Conservation (phyloP, 2,797 vertebrate species). For the Taenioides sp. region DNA sequence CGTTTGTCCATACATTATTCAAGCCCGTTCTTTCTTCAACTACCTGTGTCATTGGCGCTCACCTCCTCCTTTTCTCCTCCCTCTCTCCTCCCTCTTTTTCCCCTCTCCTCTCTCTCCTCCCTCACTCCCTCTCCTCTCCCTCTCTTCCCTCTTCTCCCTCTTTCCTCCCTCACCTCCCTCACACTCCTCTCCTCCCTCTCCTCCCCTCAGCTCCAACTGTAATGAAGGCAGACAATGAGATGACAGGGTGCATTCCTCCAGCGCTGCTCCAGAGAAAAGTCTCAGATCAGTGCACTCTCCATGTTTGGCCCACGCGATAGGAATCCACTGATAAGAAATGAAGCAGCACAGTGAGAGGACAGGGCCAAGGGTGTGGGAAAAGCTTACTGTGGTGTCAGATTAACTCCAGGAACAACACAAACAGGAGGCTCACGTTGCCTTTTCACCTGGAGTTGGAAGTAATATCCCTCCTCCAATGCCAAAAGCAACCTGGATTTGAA, state of each 20-base stretch:
- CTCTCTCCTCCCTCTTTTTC: not conserved
- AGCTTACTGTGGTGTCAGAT: slow-evolving; percentile 31
- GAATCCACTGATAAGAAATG: slow-evolving; percentile 62
- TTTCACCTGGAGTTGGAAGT: not conserved
- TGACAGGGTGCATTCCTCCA: slow-evolving; percentile 49
- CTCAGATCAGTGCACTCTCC: slow-evolving; percentile 60
- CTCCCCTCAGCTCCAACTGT: slow-evolving; percentile 1
- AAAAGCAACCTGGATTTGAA: not conserved
- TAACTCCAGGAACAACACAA: slow-evolving; percentile 27
- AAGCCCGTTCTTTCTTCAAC: slow-evolving; percentile 16
- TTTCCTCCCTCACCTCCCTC: not conserved
- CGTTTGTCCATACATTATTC: not conserved
- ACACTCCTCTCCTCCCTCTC: not conserved
- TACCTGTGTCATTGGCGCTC: slow-evolving; percentile 3
- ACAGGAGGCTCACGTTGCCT: slow-evolving; percentile 16
- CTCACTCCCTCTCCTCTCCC: not conserved
- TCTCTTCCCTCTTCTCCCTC: not conserved
- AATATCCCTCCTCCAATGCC: not conserved
- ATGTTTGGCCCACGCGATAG: slow-evolving; percentile 64
- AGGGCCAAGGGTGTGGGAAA: slow-evolving; percentile 26
- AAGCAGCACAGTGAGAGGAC: slow-evolving; percentile 24
- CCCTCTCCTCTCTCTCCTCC: not conserved
- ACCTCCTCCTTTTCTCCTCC: not conserved
- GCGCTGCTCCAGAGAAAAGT: slow-evolving; percentile 48
- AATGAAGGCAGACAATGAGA: slow-evolving; percentile 33